Evolutionary conservation across 2,888 invertebrate genomes (phyloP).

Genomic region (Pandemis corylana): DNA sequence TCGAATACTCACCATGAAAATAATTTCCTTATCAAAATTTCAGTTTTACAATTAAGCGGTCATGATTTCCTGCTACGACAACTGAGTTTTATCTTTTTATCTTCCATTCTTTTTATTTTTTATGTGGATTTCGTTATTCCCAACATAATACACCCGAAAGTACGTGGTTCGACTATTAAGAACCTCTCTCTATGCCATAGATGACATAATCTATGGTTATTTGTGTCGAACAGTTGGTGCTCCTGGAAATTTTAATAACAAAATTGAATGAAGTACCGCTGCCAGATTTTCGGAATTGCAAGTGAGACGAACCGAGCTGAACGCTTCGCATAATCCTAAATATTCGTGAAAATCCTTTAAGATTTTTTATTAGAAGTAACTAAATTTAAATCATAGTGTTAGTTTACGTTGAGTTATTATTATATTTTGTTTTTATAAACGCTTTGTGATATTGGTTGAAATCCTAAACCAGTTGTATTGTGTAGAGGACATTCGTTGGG

Average conservation of each 20-base stretch:
- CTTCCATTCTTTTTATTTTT: too few species aligned
- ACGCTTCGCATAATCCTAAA: slow-evolving; percentile 68
- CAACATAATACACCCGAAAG: too few species aligned
- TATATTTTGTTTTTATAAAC: slow-evolving; percentile 69
- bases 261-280: slow-evolving; percentile 67
- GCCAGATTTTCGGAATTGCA: slow-evolving; percentile 68
- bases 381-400: slow-evolving; percentile 62
- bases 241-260: slow-evolving; percentile 51
- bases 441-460: slow-evolving; percentile 65
- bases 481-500: slow-evolving; percentile 83
- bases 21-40: too few species aligned
- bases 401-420: slow-evolving; percentile 58
- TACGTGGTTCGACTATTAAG: slow-evolving; percentile 1
- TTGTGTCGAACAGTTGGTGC: slow-evolving; percentile 43
- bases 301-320: slow-evolving; percentile 58
- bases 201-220: slow-evolving; percentile 22
- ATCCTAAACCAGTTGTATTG: slow-evolving; percentile 61
- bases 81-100: neutral
- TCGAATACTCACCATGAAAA: too few species aligned
- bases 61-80: neutral
- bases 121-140: too few species aligned
- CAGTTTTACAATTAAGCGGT: too few species aligned
- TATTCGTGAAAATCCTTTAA: slow-evolving; percentile 70
- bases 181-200: slow-evolving; percentile 10
- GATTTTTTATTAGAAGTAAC: slow-evolving; percentile 59